Percentiles rank a stretch among this genome's conserved stretches.
Evolutionary conservation across 2,797 vertebrate genomes (phyloP).

Genomic region (Pangasius larnaudii): DNA sequence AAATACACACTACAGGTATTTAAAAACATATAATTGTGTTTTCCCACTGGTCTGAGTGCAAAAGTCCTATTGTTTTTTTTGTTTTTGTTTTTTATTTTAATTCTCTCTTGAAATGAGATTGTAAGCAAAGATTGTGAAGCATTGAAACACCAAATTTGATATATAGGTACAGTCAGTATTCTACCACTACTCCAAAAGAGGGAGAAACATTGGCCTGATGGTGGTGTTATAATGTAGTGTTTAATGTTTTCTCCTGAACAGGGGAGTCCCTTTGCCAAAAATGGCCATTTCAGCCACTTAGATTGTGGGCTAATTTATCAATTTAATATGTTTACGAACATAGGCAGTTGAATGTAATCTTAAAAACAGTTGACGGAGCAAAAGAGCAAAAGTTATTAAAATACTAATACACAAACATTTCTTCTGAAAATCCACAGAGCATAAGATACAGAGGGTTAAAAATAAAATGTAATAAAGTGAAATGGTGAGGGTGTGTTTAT

Average conservation of each 20-base stretch:
- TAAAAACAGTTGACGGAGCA: not conserved
- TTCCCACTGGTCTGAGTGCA: not conserved
- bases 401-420: not conserved
- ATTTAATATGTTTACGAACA: not conserved
- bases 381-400: not conserved
- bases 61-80: not conserved
- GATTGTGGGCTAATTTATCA: not conserved
- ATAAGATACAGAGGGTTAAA: not conserved
- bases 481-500: not conserved
- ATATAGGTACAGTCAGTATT: not conserved
- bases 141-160: not conserved
- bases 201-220: not conserved
- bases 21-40: not conserved
- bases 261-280: not conserved
- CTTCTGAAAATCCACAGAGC: not conserved
- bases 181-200: not conserved
- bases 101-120: not conserved
- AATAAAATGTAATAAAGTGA: conserved; percentile 6
- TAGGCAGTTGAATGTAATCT: not conserved
- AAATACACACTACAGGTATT: not conserved
- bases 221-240: not conserved
- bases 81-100: not conserved
- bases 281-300: not conserved
- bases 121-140: not conserved
- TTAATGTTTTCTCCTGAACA: not conserved